phyloP scores from a whole-genome alignment of 2,888 invertebrate genomes.

The Blera fallax region DNA sequence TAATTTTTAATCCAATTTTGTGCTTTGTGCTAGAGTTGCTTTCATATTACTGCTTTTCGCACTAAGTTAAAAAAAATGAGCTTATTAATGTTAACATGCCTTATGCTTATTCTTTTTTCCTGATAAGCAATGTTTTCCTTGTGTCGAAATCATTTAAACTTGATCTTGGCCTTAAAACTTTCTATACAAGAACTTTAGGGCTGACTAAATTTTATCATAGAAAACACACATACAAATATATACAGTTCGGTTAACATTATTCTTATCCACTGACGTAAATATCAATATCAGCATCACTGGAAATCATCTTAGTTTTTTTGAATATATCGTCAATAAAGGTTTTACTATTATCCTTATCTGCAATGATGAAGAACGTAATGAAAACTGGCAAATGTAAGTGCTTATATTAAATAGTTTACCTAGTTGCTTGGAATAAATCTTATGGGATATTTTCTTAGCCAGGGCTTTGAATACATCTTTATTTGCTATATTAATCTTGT shows the following conservation, averaged over 20 bases:
- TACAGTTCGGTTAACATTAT: background rate
- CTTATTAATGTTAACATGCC: too few species aligned
- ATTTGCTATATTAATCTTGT: slow-evolving; percentile 78
- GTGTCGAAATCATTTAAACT: background rate
- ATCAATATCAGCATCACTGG: slow-evolving; percentile 77
- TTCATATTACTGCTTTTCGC: too few species aligned
- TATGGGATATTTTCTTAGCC: slow-evolving; percentile 79
- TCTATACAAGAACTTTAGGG: background rate
- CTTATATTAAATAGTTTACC: slow-evolving; percentile 21
- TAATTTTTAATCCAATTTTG: too few species aligned
- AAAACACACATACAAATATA: background rate
- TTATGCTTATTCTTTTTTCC: too few species aligned
- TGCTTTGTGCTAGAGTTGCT: too few species aligned
- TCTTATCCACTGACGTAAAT: slow-evolving; percentile 13
- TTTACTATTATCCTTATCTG: slow-evolving; percentile 77
- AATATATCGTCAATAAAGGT: slow-evolving; percentile 77
- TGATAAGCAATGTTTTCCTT: background rate
- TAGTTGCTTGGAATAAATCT: slow-evolving; percentile 62
- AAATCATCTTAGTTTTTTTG: slow-evolving; percentile 77
- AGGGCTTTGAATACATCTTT: slow-evolving; percentile 79
- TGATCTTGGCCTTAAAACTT: background rate
- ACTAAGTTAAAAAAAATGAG: too few species aligned
- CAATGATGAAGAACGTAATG: background rate
- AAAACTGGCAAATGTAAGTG: background rate
- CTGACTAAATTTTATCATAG: background rate